Percentiles rank a stretch among this genome's conserved stretches.
Conservation (phyloP, 2,888 invertebrate genomes). For the Drosophila kanekoi region DNA sequence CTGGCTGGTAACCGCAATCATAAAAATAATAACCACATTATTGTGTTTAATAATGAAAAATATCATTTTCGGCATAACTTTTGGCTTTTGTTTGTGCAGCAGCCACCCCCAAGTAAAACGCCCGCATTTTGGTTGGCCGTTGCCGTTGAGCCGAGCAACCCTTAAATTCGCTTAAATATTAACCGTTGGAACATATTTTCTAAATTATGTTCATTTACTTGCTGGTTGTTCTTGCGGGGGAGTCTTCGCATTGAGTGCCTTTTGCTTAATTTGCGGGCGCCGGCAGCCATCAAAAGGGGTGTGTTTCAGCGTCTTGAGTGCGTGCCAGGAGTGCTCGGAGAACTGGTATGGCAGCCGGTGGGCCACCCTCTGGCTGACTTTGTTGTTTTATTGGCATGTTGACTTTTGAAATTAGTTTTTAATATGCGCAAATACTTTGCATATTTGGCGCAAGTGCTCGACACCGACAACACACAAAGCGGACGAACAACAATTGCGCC, state of each 20-base stretch:
- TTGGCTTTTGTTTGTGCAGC: slow-evolving; percentile 73
- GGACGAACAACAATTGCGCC: slow-evolving; percentile 53
- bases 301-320: slow-evolving; percentile 46
- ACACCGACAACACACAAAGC: slow-evolving; percentile 22
- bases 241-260: slow-evolving; percentile 68
- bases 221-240: slow-evolving; percentile 45
- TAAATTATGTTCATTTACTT: slow-evolving; percentile 76
- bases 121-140: slow-evolving; percentile 75
- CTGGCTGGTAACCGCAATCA: slow-evolving; percentile 71
- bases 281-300: slow-evolving; percentile 68
- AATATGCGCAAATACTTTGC: slow-evolving; percentile 84
- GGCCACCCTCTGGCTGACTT: slow-evolving; percentile 46
- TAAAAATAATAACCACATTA: slow-evolving; percentile 83
- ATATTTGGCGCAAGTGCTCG: slow-evolving; percentile 59
- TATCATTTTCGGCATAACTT: slow-evolving; percentile 80
- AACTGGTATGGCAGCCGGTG: slow-evolving; percentile 3
- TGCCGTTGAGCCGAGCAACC: slow-evolving; percentile 58
- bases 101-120: slow-evolving; percentile 28
- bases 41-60: slow-evolving; percentile 82
- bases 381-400: slow-evolving; percentile 84
- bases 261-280: slow-evolving; percentile 74
- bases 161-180: slow-evolving; percentile 76
- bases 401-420: slow-evolving; percentile 85
- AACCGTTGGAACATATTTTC: slow-evolving; percentile 72
- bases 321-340: slow-evolving; percentile 13